Evolutionary conservation across 2,797 vertebrate genomes (phyloP), one percentile per base, ranked within the genome.

Genomic region (Emydoidea blandingii): DNA sequence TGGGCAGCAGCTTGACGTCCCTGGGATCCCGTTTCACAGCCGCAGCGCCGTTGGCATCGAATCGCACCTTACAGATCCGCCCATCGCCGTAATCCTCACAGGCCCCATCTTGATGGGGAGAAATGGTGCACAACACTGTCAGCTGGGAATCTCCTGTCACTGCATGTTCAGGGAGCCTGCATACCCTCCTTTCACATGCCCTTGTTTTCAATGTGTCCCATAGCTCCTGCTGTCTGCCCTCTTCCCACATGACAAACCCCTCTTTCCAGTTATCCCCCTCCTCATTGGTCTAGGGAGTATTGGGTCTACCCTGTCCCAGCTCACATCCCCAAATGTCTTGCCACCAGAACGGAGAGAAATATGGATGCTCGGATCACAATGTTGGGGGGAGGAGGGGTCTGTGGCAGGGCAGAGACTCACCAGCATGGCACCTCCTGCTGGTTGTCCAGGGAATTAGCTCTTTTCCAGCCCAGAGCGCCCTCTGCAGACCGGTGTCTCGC

Each of bases 61-160:
- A 98, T 78, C 98, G 98, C 87, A 98, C 98, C 96, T 98, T 98
- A 96, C 98, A 98, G 94, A 98, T 95, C 78, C 98, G 97, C 53
- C 98, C 96, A 12, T 98, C 98, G 0, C 97, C 96, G 16, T 98
- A 98, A 86, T 98, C 98, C 34, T 98, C 98, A 50, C 97, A 98
- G 82, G 59, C 96, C 44, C 97, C 98, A 93, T 98, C 98, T 98
- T 88, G 92, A 80, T 85, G 92, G 91, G 31, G 18, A 94, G 92
- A 91, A 1, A 85, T 94, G 96, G 79, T 87, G 88, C 96, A 92
- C n/a, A 34, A 53, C 88, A 88, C n/a, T 47, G 74, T 81, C 82
- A 81, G 62, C 34, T 91, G 44, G 9, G 86, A 47, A 76, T 76
- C 23, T 47, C 74, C 41, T 41, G 25, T 78, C 23, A 15, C 44